Base-by-base conservation (phyloP, 2,113 vertebrate species). In the Paedocypris sp. region DNA sequence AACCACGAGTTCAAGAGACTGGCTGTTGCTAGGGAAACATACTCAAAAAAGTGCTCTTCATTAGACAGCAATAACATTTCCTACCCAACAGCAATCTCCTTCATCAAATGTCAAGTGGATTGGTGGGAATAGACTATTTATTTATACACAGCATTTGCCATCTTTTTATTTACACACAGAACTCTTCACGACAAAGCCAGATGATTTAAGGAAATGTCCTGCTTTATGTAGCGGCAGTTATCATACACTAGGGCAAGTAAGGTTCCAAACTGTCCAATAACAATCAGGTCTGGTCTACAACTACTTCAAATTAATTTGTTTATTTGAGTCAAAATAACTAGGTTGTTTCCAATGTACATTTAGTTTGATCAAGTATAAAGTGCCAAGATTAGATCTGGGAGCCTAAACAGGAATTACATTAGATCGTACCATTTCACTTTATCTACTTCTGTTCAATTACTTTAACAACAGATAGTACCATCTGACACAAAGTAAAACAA, bases 21-120 rank as follows among this genome's bases (percentile, higher is more conserved):
- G 38, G 48, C 60, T 3, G 66, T 69, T 63, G 56, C 71, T 67
- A 63, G 10, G 48, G 71, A 49, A 73, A 73, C 71, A 45, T n/a
- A 22, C 32, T 47, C 22, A 31, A 31, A 54, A 54, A 47, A 63
- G 43, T 46, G 33, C 49, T 53, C 54, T 47, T 61, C 43, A 50
- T 60, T 52, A 64, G 46, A 23, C 11, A 19, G 20, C 33, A 35
- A 58, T 32, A 39, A 50, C 8, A 3, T n/a, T 13, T 8, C 13
- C 31, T 11, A 7, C 16, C 18, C 4, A 13, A 12, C 3, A n/a
- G n/a, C n/a, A n/a, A n/a, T n/a, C n/a, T n/a, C 8, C 19, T 13
- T 15, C 29, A 12, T 22, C 1, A 7, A 4, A 29, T 5, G 3
- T 12, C 19, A 18, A 39, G 15, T 35, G 22, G 25, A 20, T 16